Percentiles rank a stretch among this genome's conserved stretches.
phyloP scores from a whole-genome alignment of 2,888 invertebrate species.

The Conops quadrifasciatus region DNA sequence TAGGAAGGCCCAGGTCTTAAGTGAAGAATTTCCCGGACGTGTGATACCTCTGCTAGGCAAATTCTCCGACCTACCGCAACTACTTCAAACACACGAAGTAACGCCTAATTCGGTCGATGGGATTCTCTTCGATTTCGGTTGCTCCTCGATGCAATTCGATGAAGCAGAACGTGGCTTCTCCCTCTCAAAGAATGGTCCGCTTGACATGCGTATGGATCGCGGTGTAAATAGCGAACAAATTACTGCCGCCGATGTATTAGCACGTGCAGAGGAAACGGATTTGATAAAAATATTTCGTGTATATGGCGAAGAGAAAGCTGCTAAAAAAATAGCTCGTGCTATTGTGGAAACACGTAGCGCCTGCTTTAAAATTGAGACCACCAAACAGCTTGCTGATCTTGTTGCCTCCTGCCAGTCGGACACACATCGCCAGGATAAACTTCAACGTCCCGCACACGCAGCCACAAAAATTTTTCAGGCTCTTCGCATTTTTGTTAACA shows the following conservation, averaged over 20 bases:
- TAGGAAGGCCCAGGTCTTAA: constrained; percentile 73
- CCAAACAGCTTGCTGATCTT: constrained; percentile 80
- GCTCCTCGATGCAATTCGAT: constrained; percentile 96
- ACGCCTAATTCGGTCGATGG: constrained; percentile 79
- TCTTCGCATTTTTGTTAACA: constrained; percentile 92
- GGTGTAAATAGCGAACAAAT: constrained; percentile 74
- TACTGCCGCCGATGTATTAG: constrained; percentile 88
- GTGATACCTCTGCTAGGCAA: constrained; percentile 83
- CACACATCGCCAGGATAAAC: constrained; percentile 72
- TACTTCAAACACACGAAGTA: constrained; percentile 72
- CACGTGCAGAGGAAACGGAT: constrained; percentile 79
- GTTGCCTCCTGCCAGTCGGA: constrained; percentile 72
- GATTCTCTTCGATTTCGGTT: constrained; percentile 91
- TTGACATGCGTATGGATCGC: constrained; percentile 97
- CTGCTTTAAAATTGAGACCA: constrained; percentile 80
- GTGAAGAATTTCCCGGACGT: constrained; percentile 73
- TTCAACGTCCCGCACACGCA: constrained; percentile 78
- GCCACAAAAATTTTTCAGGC: constrained; percentile 96
- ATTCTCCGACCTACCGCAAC: constrained; percentile 84
- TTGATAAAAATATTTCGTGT: constrained; percentile 84
- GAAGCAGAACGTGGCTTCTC: constrained; percentile 84
- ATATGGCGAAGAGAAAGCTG: constrained; percentile 91
- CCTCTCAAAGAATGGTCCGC: constrained; percentile 81
- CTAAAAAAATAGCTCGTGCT: constrained; percentile 85
- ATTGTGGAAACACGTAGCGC: constrained; percentile 84